Evolutionary conservation across 2,888 invertebrate species (phyloP).

Genomic region (Cancer borealis): DNA sequence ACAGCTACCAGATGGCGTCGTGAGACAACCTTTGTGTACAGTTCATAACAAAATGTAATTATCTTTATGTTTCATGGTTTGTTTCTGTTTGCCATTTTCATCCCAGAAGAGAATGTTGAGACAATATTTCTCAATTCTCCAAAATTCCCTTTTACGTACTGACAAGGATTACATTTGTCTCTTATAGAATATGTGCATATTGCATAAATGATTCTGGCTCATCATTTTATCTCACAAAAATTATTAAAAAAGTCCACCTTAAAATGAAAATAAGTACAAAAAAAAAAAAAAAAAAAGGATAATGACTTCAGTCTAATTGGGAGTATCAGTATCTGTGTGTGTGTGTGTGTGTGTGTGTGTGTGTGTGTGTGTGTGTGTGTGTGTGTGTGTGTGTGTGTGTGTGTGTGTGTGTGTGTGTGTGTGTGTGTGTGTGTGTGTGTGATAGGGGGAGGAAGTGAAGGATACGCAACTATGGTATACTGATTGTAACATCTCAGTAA

Average conservation of each 20-base stretch:
- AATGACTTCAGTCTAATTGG: background rate
- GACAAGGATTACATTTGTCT: background rate
- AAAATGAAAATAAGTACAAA: background rate
- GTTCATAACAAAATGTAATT: background rate
- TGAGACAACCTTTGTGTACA: background rate
- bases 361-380: too few relatives aligned
- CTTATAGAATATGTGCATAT: background rate
- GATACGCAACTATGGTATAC: constrained; percentile 54
- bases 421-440: background rate
- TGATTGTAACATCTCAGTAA: constrained; percentile 59
- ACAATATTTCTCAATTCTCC: background rate
- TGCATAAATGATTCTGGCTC: background rate
- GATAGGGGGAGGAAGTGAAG: background rate
- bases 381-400: too few relatives aligned
- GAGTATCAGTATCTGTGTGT: background rate
- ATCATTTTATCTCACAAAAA: background rate
- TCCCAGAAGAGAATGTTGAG: background rate
- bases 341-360: too few relatives aligned
- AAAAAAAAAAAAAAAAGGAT: too few relatives aligned
- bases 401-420: too few relatives aligned
- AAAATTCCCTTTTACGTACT: background rate
- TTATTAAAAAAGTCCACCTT: background rate
- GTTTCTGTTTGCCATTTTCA: background rate
- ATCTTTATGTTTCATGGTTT: background rate
- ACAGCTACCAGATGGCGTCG: background rate